Conservation (phyloP, 2,113 vertebrate species). For the Oryzias javanicus region DNA sequence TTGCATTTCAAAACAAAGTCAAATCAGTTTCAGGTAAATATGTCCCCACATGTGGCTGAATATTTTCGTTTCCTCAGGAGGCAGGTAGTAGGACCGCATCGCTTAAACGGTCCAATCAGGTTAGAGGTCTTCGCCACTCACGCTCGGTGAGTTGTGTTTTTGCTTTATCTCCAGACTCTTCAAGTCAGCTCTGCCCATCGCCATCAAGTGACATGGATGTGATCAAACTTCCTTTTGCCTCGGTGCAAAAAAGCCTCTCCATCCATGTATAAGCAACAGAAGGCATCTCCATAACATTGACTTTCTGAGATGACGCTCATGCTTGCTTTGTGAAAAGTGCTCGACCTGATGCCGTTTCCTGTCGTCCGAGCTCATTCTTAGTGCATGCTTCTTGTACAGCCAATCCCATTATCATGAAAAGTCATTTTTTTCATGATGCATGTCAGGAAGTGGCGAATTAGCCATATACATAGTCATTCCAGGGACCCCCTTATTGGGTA, state of each 20-base stretch:
- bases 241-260: conserved; percentile 33
- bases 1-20: background rate
- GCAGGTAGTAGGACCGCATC: conserved; percentile 77
- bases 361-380: conserved; percentile 29
- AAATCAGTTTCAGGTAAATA: conserved; percentile 22
- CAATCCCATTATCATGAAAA: conserved; percentile 26
- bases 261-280: conserved; percentile 49
- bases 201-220: conserved; percentile 60
- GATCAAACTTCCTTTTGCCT: conserved; percentile 25
- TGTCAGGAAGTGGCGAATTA: conserved; percentile 25
- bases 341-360: conserved; percentile 23
- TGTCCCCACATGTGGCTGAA: conserved; percentile 54
- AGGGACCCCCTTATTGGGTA: conserved; percentile 17
- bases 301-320: conserved; percentile 17
- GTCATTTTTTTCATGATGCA: conserved; percentile 31
- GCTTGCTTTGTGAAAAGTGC: conserved; percentile 14
- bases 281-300: conserved; percentile 58
- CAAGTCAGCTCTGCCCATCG: conserved; percentile 40
- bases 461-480: conserved; percentile 30
- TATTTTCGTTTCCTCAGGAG: conserved; percentile 71
- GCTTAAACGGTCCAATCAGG: conserved; percentile 79
- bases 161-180: conserved; percentile 29
- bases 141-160: conserved; percentile 73
- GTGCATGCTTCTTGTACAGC: conserved; percentile 50
- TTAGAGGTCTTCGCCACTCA: conserved; percentile 77